Evolutionary conservation across 23 tunicate genomes (phyloP), one percentile per base, ranked within the genome.

Genomic region (Styela clava): DNA sequence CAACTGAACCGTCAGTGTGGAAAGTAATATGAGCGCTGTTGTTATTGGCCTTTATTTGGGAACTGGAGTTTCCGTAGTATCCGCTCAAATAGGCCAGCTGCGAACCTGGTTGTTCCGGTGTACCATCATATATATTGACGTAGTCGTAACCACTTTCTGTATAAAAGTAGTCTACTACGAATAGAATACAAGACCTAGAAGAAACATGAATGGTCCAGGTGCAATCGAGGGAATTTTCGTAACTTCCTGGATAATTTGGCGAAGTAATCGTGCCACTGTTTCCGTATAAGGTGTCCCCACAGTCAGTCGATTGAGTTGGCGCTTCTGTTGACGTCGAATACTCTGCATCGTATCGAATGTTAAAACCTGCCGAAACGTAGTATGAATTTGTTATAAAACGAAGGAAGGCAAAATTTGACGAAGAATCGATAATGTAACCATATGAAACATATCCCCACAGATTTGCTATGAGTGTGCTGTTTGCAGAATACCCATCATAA

Each of bases 1-100:
- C 79, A 19, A 89, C 88, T 23, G 82, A 70, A 35, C 78, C 83
- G 51, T 89, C 95, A 16, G 95, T 71, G 69, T 65, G 68, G 56
- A 89, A 84, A 9, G 82, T 26, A 16, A 89, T 31, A 36, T 63
- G 2, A 2, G 83, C 73, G 35, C 16, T 33, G 35, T 32, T 31
- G 77, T 29, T 18, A 21, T 27, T 35, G 3, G 34, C 3, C 37
- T 3, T 3, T 3, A 71, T 71, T 32, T 71, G 35, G 29, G 34
- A 30, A 26, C 77, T 35, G 7, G 34, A 2, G 35, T 32, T 18
- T 3, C 32, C 35, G 16, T 44, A 5, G 12, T 26, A 71, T 3
- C 77, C 77, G 12, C 35, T 7, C 37, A 71, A 71, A 29, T 30
- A 3, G 5, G 32, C 37, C 37, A 71, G 24, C 23, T 3, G 5